Conservation (phyloP, 2,888 invertebrate genomes). For the Acronicta aceris region DNA sequence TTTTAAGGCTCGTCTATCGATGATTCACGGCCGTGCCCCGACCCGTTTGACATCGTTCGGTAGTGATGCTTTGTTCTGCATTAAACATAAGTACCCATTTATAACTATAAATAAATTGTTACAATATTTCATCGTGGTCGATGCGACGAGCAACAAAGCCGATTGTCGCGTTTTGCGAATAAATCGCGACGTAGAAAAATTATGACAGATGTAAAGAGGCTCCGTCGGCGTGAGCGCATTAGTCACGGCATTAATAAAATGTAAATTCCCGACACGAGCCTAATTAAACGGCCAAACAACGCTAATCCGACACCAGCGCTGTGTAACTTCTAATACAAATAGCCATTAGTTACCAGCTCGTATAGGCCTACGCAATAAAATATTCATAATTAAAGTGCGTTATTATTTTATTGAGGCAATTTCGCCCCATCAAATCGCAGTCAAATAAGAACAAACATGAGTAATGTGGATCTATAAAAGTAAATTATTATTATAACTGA, state of each 20-base stretch:
- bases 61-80: conserved; percentile 67
- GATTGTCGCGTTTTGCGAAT: conserved; percentile 83
- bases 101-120: conserved; percentile 78
- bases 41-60: conserved; percentile 65
- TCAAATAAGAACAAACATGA: conserved; percentile 88
- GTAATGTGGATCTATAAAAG: conserved; percentile 87
- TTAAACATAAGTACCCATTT: conserved; percentile 67
- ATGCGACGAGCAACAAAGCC: conserved; percentile 75
- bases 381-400: conserved; percentile 72
- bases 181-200: conserved; percentile 88
- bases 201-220: conserved; percentile 85
- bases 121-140: conserved; percentile 74
- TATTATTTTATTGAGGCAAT: conserved; percentile 84
- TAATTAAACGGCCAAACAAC: conserved; percentile 80
- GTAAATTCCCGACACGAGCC: conserved; percentile 73
- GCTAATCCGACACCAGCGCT: conserved; percentile 69
- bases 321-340: conserved; percentile 69
- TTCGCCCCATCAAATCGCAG: conserved; percentile 80
- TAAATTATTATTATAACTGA: conserved; percentile 89
- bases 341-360: conserved; percentile 62
- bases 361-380: conserved; percentile 62
- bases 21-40: conserved; percentile 69
- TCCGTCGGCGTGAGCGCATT: conserved; percentile 72
- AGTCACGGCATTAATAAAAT: conserved; percentile 85
- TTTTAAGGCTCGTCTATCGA: conserved; percentile 64